Conservation (phyloP, 2,888 invertebrate species). For the Sicus ferrugineus region DNA sequence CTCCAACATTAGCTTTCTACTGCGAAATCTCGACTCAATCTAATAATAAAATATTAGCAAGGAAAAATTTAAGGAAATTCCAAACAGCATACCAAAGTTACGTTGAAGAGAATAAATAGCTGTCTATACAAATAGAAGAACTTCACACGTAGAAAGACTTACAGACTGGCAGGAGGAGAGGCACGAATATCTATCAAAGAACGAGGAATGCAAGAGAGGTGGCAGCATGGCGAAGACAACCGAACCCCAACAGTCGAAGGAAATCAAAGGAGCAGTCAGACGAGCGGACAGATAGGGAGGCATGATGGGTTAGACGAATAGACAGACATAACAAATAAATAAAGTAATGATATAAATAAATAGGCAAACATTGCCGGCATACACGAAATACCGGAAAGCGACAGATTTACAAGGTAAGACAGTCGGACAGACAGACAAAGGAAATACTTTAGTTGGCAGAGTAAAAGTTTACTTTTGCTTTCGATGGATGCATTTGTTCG, state of each 20-base stretch:
- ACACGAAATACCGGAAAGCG: constrained; percentile 38
- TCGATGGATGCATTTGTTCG: constrained; percentile 30
- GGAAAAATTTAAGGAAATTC: constrained; percentile 27
- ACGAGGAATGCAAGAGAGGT: background rate
- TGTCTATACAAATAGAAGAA: constrained; percentile 6
- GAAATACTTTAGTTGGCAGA: constrained; percentile 1
- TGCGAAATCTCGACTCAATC: constrained; percentile 23
- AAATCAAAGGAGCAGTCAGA: constrained; percentile 26
- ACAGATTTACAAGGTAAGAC: constrained; percentile 34
- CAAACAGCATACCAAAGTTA: constrained; percentile 11
- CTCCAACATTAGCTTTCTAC: background rate
- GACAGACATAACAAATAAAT: constrained; percentile 31
- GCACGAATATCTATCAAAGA: too few species aligned
- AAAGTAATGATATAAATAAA: constrained; percentile 38
- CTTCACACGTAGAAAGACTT: background rate
- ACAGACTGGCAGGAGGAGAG: background rate
- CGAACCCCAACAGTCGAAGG: background rate
- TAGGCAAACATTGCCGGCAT: constrained; percentile 35
- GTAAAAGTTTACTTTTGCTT: constrained; percentile 15
- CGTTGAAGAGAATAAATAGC: constrained; percentile 15
- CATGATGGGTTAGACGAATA: background rate
- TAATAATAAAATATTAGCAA: constrained; percentile 32
- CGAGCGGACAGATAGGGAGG: background rate
- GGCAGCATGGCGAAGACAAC: background rate
- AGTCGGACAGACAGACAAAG: constrained; percentile 8